These are phyloP conservation scores for Bilobella aurantiaca DNA, from an alignment of 1,140 invertebrate species.

Conservation along the genomic window DNA sequence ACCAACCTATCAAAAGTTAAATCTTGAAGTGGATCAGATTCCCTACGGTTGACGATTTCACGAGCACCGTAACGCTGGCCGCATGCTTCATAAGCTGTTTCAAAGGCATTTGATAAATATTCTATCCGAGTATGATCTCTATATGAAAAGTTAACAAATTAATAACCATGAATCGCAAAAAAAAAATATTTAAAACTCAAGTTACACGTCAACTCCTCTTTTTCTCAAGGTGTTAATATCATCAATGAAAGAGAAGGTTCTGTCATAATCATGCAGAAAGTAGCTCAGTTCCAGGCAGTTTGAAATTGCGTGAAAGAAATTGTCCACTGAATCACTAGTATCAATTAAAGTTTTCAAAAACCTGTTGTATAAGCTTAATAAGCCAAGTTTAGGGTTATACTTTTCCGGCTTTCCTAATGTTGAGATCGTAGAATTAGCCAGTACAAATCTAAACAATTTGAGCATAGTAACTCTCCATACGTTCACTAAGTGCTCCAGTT, in stretches of 20 bases:
- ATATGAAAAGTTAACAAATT: conserved; percentile 11
- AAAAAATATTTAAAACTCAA: background rate
- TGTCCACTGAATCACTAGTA: conserved; percentile 17
- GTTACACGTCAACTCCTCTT: conserved; percentile 29
- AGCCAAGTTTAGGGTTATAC: conserved; percentile 9
- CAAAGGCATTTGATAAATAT: conserved; percentile 32
- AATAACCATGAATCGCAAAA: background rate
- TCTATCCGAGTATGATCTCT: conserved; percentile 32
- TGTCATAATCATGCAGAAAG: conserved; percentile 32
- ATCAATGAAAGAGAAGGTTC: conserved; percentile 23
- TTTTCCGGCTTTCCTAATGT: conserved; percentile 8
- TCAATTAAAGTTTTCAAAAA: background rate
- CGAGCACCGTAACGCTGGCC: conserved; percentile 26
- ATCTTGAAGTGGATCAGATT: no score
- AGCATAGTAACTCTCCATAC: conserved; percentile 11
- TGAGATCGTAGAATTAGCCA: conserved; percentile 20
- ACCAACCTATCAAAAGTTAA: no score
- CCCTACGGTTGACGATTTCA: no score
- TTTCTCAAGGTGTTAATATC: conserved; percentile 23
- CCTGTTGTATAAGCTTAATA: background rate
- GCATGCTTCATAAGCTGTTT: conserved; percentile 15
- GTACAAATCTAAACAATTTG: conserved; percentile 15
- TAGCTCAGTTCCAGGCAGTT: conserved; percentile 26
- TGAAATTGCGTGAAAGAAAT: conserved; percentile 23
- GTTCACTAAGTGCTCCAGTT: conserved; percentile 11